Evolutionary conservation across 37 sponge, comb jelly and placozoan genomes (phyloP).

Genomic region (Axinella damicornis): DNA sequence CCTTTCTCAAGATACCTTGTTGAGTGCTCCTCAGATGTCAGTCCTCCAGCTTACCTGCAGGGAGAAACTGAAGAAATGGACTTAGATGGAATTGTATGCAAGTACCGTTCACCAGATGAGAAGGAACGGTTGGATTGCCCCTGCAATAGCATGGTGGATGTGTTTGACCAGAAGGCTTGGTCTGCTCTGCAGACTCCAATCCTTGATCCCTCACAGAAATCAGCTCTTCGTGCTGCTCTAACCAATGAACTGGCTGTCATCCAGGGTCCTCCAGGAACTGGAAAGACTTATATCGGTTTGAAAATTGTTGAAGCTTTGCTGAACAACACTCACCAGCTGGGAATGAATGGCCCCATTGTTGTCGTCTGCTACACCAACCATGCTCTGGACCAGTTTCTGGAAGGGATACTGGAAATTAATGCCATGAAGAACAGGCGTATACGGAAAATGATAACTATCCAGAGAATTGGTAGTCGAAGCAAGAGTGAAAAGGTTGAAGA

Average conservation of each 20-base stretch:
- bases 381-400: no score
- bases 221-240: no score
- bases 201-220: constrained; percentile 55
- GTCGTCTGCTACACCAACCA: constrained; percentile 79
- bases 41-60: constrained; percentile 13
- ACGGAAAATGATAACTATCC: no score
- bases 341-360: constrained; percentile 65
- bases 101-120: background rate
- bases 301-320: constrained; percentile 51
- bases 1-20: constrained; percentile 25
- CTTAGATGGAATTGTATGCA: background rate
- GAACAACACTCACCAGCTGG: constrained; percentile 14
- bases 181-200: background rate
- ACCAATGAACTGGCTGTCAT: no score
- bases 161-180: constrained; percentile 15
- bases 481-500: constrained; percentile 41
- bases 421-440: no score
- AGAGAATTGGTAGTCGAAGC: no score
- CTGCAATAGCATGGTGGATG: background rate
- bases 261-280: no score
- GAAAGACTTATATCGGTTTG: no score
- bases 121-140: no score
- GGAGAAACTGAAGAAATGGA: background rate
- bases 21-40: background rate
- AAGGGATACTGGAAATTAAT: no score